These are phyloP conservation scores for Caradrina kadenii DNA, from an alignment of 2,888 invertebrate genomes.

Conservation along the genomic window DNA sequence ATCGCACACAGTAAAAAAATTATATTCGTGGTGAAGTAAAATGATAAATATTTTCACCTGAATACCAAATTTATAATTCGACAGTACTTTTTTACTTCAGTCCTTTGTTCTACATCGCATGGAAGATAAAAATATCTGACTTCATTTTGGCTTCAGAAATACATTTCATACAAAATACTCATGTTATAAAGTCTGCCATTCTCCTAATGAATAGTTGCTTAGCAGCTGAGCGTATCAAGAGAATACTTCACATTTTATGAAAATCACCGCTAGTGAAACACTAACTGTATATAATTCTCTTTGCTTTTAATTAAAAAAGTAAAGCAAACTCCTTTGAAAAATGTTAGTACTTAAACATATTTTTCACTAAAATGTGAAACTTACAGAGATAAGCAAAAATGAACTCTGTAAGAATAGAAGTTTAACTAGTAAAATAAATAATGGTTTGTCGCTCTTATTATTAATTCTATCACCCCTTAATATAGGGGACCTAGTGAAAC, in stretches of 20 bases:
- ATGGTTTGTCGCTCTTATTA: conserved; percentile 17
- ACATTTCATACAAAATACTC: conserved; percentile 19
- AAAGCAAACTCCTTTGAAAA: conserved; percentile 14
- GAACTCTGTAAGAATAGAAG: neutral
- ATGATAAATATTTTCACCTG: neutral
- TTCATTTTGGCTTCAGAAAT: conserved; percentile 29
- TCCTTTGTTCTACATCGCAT: conserved; percentile 8
- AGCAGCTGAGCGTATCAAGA: conserved; percentile 35
- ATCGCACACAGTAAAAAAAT: too few species aligned
- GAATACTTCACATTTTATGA: conserved; percentile 49
- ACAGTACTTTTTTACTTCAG: neutral
- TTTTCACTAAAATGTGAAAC: neutral
- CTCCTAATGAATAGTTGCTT: conserved; percentile 56
- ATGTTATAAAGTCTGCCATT: conserved; percentile 41
- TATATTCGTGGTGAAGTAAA: neutral
- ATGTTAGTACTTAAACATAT: neutral
- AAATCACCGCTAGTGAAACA: conserved; percentile 30
- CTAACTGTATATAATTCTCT: conserved; percentile 26
- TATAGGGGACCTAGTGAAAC: neutral
- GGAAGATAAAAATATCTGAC: conserved; percentile 11
- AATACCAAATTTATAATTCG: neutral
- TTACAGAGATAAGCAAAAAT: conserved; percentile 3
- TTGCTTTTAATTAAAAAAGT: conserved; percentile 41
- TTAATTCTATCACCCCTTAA: conserved; percentile 15
- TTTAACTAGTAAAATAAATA: neutral